Evolutionary conservation across 2,113 vertebrate species (phyloP).

Genomic region (Cottus gobio): DNA sequence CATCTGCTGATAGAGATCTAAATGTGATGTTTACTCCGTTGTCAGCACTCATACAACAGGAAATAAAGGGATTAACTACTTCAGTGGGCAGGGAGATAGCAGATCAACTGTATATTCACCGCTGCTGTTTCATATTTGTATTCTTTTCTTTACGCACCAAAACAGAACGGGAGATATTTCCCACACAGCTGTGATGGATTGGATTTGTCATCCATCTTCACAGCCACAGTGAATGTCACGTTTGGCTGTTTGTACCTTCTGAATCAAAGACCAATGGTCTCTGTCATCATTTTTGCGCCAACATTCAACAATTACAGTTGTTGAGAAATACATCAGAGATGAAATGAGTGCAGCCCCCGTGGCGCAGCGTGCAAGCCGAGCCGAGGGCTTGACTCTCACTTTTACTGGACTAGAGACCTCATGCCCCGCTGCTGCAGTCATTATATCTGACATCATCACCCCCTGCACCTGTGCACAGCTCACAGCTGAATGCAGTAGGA

Average conservation of each 20-base stretch:
- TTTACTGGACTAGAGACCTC: slow-evolving; percentile 12
- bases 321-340: slow-evolving; percentile 25
- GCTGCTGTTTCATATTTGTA: slow-evolving; percentile 10
- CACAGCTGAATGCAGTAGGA: background rate
- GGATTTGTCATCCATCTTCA: slow-evolving; percentile 20
- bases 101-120: background rate
- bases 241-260: slow-evolving; percentile 34
- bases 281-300: slow-evolving; percentile 30
- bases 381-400: slow-evolving; percentile 7
- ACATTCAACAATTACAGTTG: slow-evolving; percentile 19
- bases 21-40: background rate
- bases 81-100: background rate
- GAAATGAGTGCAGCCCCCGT: background rate
- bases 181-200: background rate
- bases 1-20: background rate
- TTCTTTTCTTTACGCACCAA: background rate
- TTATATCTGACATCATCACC: background rate
- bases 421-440: slow-evolving; percentile 8
- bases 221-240: slow-evolving; percentile 44
- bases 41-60: slow-evolving; percentile 10
- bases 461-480: slow-evolving; percentile 17
- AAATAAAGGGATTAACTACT: slow-evolving; percentile 4
- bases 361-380: slow-evolving; percentile 17
- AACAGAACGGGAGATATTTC: slow-evolving; percentile 35
- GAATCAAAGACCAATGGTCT: slow-evolving; percentile 39